phyloP scores from a whole-genome alignment of 2,888 invertebrate genomes.

The Uropetala carovei region DNA sequence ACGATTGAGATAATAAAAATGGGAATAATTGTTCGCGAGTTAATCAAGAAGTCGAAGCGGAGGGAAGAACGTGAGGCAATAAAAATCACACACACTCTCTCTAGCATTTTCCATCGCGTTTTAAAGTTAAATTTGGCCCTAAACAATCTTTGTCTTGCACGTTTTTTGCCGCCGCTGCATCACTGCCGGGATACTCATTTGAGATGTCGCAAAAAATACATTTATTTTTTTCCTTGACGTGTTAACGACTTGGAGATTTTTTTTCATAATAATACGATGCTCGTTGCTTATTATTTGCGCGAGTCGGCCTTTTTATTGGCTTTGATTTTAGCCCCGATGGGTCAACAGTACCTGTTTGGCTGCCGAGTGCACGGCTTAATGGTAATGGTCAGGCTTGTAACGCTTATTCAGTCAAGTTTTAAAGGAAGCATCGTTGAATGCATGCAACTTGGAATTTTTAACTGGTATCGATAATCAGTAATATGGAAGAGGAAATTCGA shows the following conservation, averaged over 20 bases:
- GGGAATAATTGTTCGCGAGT: neutral
- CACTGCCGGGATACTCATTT: neutral
- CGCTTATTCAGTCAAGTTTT: no score
- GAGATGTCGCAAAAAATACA: neutral
- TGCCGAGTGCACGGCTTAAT: no score
- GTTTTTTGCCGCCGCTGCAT: neutral
- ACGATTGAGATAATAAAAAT: conserved; percentile 14
- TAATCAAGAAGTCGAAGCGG: conserved; percentile 28
- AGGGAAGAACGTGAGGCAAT: neutral
- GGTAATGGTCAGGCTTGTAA: no score
- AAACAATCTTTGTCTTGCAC: neutral
- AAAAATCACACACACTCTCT: neutral
- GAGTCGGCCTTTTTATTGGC: no score
- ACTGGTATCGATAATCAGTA: no score
- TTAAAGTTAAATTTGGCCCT: neutral
- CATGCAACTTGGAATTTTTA: no score
- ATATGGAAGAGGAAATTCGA: no score
- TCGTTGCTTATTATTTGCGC: neutral
- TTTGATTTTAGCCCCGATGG: no score
- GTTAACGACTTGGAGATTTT: neutral
- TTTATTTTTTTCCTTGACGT: neutral
- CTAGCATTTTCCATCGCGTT: conserved; percentile 21
- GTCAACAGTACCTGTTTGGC: no score
- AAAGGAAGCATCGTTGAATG: no score
- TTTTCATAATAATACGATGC: neutral